Conservation (phyloP, 2,797 vertebrate genomes). For the Gymnocypris eckloni region DNA sequence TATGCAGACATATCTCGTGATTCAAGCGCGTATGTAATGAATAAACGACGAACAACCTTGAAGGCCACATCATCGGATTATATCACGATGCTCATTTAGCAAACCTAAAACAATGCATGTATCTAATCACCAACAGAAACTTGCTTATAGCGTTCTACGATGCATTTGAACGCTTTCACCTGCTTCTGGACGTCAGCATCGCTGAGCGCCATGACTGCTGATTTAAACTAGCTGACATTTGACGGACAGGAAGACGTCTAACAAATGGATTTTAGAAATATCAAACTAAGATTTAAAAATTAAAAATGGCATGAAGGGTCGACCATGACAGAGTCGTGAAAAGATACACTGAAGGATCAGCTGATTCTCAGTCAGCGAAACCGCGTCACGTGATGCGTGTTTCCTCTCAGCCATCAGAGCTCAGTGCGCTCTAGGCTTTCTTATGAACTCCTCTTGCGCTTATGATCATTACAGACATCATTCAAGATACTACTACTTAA, state of each 20-base stretch:
- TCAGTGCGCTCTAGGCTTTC: constrained; percentile 28
- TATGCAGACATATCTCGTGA: constrained; percentile 17
- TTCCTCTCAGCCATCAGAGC: constrained; percentile 69
- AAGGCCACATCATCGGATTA: constrained; percentile 29
- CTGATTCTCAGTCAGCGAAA: constrained; percentile 71
- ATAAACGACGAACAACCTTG: constrained; percentile 37
- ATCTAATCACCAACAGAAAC: neutral
- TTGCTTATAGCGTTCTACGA: neutral
- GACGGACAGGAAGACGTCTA: no score
- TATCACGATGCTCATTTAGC: neutral
- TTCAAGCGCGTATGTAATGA: neutral
- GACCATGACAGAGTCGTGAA: constrained; percentile 65
- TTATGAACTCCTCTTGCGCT: no score
- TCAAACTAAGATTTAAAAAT: no score
- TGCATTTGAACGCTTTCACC: constrained; percentile 73
- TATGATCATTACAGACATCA: no score
- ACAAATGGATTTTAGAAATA: neutral
- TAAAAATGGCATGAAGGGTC: neutral
- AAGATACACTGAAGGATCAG: constrained; percentile 74
- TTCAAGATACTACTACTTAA: neutral
- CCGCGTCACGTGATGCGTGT: constrained; percentile 76
- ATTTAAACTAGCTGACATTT: no score
- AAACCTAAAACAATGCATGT: neutral
- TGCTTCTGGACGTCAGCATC: constrained; percentile 98
- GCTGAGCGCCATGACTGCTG: constrained; percentile 91